Base-by-base conservation (phyloP, 2,113 vertebrate species). In the Vulpes ferrilata region DNA sequence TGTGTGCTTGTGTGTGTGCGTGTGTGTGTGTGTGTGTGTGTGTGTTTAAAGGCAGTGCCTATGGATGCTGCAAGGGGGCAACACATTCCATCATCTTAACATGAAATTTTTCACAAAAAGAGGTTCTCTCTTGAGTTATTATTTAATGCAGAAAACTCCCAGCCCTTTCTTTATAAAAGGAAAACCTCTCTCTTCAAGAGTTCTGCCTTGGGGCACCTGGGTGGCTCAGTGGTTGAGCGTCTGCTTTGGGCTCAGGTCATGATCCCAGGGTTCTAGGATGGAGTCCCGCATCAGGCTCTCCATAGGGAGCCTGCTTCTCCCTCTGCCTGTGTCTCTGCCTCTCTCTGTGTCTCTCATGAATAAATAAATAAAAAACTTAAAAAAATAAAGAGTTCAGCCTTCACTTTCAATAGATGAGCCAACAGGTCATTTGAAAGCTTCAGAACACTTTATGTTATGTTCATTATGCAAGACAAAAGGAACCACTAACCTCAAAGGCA, bases 11-110 rank as follows among this genome's bases (percentile, higher is more conserved):
- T 43, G 43, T 43, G 43, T 43, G n/a, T n/a, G n/a, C n/a, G n/a
- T n/a, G 43, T 43, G 43, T 43, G 43, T 43, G 43, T 43, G 43
- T 43, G 43, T 43, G 43, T 43, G 6, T 43, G 43, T 43, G 43
- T 43, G 43, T 43, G 43, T 30, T 53, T 88, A 97, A 95, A 98
- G 97, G 97, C 95, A 96, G 90, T 98, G 97, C 96, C 97, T 96
- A 90, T 60, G 90, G 97, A 96, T 97, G 96, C 93, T 98, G 97
- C 96, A 98, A 98, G 97, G 96, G 97, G 97, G 96, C 96, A 98
- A 98, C 74, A 97, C 81, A 93, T 97, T 98, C 98, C 97, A 98
- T 96, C 94, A 81, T 19, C 98, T 98, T 98, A 97, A 95, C 65
- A 96, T 43, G 53, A 93, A 94, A 62, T 95, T 94, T 92, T 98